Percentiles rank a stretch among this genome's conserved stretches.
phyloP scores from a whole-genome alignment of 1,140 invertebrate species.

The Drosophila sucinea region DNA sequence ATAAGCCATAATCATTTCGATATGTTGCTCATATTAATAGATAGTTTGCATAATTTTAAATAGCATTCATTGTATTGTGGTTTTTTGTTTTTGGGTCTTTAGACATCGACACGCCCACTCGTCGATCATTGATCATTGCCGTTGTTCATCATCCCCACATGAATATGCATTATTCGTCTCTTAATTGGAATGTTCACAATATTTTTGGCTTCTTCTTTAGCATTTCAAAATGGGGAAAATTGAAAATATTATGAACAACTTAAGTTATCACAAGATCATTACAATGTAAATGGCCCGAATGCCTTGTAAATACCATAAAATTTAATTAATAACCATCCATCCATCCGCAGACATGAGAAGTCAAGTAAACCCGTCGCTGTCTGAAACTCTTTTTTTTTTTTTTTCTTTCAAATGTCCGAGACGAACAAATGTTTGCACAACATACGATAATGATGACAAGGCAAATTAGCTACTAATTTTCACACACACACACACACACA shows the following conservation, averaged over 20 bases:
- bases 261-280: slow-evolving; percentile 12
- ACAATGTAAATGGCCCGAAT: slow-evolving; percentile 16
- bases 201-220: slow-evolving; percentile 66
- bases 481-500: slow-evolving; percentile 56
- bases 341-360: not conserved
- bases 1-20: slow-evolving; percentile 47
- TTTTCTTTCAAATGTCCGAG: slow-evolving; percentile 20
- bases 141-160: slow-evolving; percentile 45
- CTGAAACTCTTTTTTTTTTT: not conserved
- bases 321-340: slow-evolving; percentile 54
- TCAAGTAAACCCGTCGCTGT: slow-evolving; percentile 32
- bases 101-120: slow-evolving; percentile 56
- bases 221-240: not conserved
- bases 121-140: slow-evolving; percentile 43
- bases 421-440: slow-evolving; percentile 80
- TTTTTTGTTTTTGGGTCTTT: not conserved
- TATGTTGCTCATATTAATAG: slow-evolving; percentile 35
- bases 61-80: slow-evolving; percentile 39
- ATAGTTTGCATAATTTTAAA: slow-evolving; percentile 71
- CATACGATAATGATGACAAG: slow-evolving; percentile 79
- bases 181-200: slow-evolving; percentile 75
- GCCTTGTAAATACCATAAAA: slow-evolving; percentile 52
- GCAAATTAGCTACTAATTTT: slow-evolving; percentile 82
- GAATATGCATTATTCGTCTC: slow-evolving; percentile 68
- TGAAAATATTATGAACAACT: not conserved